A percentile compares a stretch with the other conserved stretches of the same genome.
Evolutionary conservation across 2,797 vertebrate genomes (phyloP).

Genomic region (Enteromius thamalakanensis): DNA sequence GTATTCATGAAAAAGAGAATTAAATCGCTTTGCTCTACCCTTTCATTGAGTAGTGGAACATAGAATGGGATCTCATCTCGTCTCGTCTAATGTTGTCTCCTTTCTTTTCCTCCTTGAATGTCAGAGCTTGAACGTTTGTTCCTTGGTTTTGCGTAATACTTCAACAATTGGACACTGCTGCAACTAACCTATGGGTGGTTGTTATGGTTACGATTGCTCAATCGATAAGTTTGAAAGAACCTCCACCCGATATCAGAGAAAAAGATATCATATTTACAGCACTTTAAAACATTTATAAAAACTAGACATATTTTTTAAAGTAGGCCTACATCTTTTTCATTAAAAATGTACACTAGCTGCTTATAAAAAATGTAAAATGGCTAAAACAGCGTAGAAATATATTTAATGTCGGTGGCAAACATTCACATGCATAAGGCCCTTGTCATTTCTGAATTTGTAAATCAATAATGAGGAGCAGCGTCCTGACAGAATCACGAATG

Average conservation of each 20-base stretch:
- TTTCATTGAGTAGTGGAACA: constrained; percentile 31
- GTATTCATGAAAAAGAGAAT: background rate
- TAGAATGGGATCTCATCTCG: constrained; percentile 15
- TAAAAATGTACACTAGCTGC: background rate
- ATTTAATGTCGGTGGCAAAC: constrained; percentile 33
- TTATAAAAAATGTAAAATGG: background rate
- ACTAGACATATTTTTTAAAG: background rate
- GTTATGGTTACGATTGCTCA: constrained; percentile 24
- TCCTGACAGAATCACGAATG: constrained; percentile 36
- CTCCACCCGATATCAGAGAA: background rate
- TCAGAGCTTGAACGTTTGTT: background rate
- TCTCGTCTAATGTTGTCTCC: background rate
- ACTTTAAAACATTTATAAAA: background rate
- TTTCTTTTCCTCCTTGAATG: constrained; percentile 9
- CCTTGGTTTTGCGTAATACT: background rate
- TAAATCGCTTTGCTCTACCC: background rate
- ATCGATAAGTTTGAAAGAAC: constrained; percentile 20
- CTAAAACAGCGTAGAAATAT: background rate
- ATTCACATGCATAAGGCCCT: constrained; percentile 19
- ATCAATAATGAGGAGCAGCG: constrained; percentile 32
- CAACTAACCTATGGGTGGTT: constrained; percentile 20
- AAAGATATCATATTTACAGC: background rate
- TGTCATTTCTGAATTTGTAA: constrained; percentile 42
- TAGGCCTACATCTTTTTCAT: background rate
- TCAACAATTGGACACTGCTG: constrained; percentile 8